Evolutionary conservation across 2,888 invertebrate species (phyloP), one percentile per base, ranked within the genome.

Genomic region (Caenorhabditis virilis): DNA sequence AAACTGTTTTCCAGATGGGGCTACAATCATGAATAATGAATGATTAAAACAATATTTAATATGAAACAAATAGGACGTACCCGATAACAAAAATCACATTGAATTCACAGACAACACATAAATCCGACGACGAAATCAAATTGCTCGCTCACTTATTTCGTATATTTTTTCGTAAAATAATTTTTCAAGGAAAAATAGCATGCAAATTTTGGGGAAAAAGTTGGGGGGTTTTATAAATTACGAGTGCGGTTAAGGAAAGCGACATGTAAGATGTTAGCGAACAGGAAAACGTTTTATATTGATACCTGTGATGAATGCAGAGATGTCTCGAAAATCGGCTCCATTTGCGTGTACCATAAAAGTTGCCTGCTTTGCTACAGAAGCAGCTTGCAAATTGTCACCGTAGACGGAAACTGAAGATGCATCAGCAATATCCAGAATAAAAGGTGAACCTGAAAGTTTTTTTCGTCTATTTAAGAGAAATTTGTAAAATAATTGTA

Each of bases 291-390:
- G n/a, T n/a, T n/a, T n/a, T n/a, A n/a, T n/a, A n/a, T n/a, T n/a
- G 20, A 38, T 58, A 73, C 86, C 84, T 60, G 84, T 83, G 27
- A 86, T 84, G 20, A 79, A 72, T 38, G 85, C 81, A 26, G 81
- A 83, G 47, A 85, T 81, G 47, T 83, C 83, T 13, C 82, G 80
- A 0, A 79, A 76, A 11, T 84, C 84, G n/a, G 84, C 83, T 27
- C 77, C 79, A n/a, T 83, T 79, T 15, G 86, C 85, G 60, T 85
- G 87, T 35, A 89, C 85, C 56, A 87, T 86, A 77, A 89, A 88
- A 22, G 85, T 84, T 1, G 88, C 87, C 4, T 87, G 85, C 55
- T 86, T 86, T 77, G 88, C 87, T 33, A 89, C 87, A 6, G 88
- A 87, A 27, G 88, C 86, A 13, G 69, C 59, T 36, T 66, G 42